phyloP scores from a whole-genome alignment of 2,888 invertebrate genomes.

The Eubasilissa splendida region DNA sequence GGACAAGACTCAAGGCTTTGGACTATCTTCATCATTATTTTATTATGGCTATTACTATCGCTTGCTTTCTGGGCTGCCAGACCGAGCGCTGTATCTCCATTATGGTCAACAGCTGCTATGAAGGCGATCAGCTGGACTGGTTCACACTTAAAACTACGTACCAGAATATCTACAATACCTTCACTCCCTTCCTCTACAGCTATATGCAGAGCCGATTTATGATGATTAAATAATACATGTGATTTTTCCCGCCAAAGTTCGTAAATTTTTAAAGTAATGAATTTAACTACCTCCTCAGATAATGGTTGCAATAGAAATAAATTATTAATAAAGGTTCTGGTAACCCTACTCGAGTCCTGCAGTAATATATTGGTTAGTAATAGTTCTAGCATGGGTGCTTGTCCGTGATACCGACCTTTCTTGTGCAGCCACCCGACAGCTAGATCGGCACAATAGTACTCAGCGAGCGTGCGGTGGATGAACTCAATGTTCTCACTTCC shows the following conservation, averaged over 20 bases:
- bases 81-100: not conserved
- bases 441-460: slow-evolving; percentile 1
- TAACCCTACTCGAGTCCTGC: not conserved
- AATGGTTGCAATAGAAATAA: not conserved
- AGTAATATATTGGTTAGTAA: not conserved
- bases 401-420: not conserved
- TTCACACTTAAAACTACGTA: not conserved
- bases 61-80: not conserved
- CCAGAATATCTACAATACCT: not conserved
- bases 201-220: not conserved
- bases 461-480: slow-evolving; percentile 2
- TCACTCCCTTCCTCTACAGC: not conserved
- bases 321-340: not conserved
- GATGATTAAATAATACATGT: not conserved
- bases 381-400: not conserved
- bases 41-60: no score
- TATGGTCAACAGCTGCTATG: not conserved
- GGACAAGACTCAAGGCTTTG: not conserved
- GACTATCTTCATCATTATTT: not conserved
- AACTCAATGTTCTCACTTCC: not conserved
- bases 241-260: not conserved
- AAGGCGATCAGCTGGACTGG: not conserved
- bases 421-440: not conserved
- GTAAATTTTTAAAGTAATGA: not conserved
- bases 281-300: not conserved